Evolutionary conservation across 2,888 invertebrate species (phyloP), one percentile per base, ranked within the genome.

Genomic region (Stratiomys singularior): DNA sequence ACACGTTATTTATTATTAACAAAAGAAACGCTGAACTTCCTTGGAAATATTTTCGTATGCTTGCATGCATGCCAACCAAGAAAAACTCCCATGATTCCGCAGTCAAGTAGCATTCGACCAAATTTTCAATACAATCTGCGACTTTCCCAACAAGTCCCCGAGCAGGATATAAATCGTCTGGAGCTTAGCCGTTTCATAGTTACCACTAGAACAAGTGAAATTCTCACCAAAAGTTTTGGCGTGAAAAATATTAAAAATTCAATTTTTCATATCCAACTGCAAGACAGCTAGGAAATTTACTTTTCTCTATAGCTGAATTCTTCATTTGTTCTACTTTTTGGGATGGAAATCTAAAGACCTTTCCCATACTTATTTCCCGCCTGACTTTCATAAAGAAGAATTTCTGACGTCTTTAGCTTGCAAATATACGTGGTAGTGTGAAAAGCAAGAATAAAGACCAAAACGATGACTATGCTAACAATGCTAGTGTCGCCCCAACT

Each of bases 211-310:
- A 18, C 18, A 52, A 13, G n/a, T 52, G 52, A 52, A 52, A 52
- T 5, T 18, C 52, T 15, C 52, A 52, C 7, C 52, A 15, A 52
- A 52, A 52, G 11, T 15, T 52, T 52, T 18, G 13, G 5, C 3
- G 37, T 37, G 37, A 30, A 13, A 27, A 27, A 64, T 64, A 64
- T 64, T 64, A 64, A 64, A 64, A 64, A 64, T 64, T 64, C 64
- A 64, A 64, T 64, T 64, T 64, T 30, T 28, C 28, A 7, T 28
- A 64, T 23, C 28, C 27, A 64, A 64, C 25, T 64, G 28, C 15
- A 64, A 64, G 64, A 64, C 28, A 28, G 25, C 64, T 13, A n/a
- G 3, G n/a, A 64, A 64, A n/a, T 15, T 15, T 4, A 27, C 7
- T 64, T 64, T 64, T 64, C 28, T 15, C 28, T 64, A 15, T n/a